Evolutionary conservation across 2,113 vertebrate species (phyloP).

Genomic region (Prunella fulvescens): DNA sequence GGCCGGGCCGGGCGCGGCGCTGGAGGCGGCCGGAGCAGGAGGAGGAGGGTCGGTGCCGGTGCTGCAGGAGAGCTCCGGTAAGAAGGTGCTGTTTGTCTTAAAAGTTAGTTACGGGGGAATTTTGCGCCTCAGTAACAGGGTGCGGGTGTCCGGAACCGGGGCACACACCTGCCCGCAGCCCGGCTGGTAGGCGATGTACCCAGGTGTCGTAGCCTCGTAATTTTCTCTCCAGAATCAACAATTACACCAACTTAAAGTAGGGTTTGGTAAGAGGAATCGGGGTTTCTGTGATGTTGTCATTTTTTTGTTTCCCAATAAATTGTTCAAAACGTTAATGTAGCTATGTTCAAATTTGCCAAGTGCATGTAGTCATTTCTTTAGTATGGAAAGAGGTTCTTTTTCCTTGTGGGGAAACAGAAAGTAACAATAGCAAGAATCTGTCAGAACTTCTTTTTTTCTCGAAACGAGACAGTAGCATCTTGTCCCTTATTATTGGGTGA

Average conservation of each 20-base stretch:
- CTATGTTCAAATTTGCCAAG: background rate
- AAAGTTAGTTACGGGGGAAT: background rate
- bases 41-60: background rate
- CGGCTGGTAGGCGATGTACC: background rate
- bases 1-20: background rate
- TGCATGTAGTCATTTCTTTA: background rate
- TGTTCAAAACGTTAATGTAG: accelerated
- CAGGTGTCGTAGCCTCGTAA: accelerated
- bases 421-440: background rate
- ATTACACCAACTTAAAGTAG: background rate
- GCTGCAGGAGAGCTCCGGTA: background rate
- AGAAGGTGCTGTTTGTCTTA: background rate
- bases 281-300: background rate
- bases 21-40: background rate
- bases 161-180: background rate
- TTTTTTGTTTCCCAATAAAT: background rate
- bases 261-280: background rate
- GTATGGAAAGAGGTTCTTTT: background rate
- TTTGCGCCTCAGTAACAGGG: background rate
- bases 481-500: background rate
- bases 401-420: background rate
- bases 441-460: background rate
- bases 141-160: too few species aligned
- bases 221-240: background rate
- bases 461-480: background rate